Conservation (phyloP, 2,113 vertebrate genomes). For the Anser brachyrhynchus region DNA sequence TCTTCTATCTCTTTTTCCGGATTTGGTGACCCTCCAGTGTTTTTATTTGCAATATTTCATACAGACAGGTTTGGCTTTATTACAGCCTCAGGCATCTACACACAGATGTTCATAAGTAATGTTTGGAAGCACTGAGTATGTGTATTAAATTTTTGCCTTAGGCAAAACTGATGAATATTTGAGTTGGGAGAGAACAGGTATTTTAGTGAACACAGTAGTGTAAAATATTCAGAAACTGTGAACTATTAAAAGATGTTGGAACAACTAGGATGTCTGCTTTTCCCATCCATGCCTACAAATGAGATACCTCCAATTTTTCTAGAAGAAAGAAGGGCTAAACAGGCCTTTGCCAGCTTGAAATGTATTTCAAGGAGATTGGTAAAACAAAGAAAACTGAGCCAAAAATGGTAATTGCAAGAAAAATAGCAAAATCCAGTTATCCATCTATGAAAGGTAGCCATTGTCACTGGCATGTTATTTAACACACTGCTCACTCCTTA, state of each 20-base stretch:
- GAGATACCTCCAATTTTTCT: not conserved
- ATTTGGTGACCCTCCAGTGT: conserved; percentile 6
- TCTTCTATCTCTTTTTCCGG: not conserved
- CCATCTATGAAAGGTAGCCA: not conserved
- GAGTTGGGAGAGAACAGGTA: not conserved
- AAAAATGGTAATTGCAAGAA: not conserved
- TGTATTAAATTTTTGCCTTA: conserved; percentile 28
- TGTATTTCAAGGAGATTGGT: conserved; percentile 5
- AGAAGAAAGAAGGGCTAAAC: not conserved
- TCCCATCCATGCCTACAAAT: not conserved
- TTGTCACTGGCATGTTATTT: not conserved
- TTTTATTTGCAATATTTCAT: conserved; percentile 8
- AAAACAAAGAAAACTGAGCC: not conserved
- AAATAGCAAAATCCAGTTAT: not conserved
- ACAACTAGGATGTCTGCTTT: not conserved
- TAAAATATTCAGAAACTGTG: not conserved
- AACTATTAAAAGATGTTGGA: not conserved
- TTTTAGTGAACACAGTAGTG: not conserved
- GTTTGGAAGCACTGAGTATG: not conserved
- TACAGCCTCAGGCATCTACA: not conserved
- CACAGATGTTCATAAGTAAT: conserved; percentile 18
- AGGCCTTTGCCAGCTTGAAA: not conserved
- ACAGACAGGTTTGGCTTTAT: conserved; percentile 25
- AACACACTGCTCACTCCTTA: not conserved
- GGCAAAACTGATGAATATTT: conserved; percentile 16